These are phyloP conservation scores for Pseudochromis fuscus DNA, from an alignment of 2,797 vertebrate genomes.

Conservation along the genomic window DNA sequence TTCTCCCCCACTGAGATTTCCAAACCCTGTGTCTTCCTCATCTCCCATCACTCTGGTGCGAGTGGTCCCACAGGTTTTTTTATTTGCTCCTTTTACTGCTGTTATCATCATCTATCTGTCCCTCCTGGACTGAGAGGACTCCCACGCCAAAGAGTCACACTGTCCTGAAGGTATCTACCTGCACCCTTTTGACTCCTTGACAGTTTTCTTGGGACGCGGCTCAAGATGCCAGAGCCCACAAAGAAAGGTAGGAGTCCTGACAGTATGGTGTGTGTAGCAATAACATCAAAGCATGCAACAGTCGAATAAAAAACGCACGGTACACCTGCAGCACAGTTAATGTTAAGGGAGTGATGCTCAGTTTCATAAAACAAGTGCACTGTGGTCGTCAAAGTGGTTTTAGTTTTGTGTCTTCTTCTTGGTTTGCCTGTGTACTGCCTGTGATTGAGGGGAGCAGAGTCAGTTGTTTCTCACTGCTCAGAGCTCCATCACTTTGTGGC, in stretches of 20 bases:
- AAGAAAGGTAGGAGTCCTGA: conserved; percentile 88
- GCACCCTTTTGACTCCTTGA: conserved; percentile 57
- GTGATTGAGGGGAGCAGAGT: conserved; percentile 23
- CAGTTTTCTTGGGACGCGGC: conserved; percentile 81
- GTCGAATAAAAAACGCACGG: background rate
- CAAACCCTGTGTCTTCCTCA: conserved; percentile 69
- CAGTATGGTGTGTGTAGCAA: background rate
- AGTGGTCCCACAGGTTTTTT: conserved; percentile 64
- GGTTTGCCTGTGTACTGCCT: background rate
- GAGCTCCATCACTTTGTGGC: conserved; percentile 54
- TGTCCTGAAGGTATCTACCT: conserved; percentile 51
- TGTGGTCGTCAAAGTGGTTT: too few species aligned
- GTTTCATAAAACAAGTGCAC: too few species aligned
- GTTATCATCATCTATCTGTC: conserved; percentile 41
- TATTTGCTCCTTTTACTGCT: conserved; percentile 28
- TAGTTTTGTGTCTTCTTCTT: too few species aligned
- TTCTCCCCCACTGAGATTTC: conserved; percentile 81
- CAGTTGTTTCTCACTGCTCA: conserved; percentile 13
- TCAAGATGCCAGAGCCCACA: conserved; percentile 97
- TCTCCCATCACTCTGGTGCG: conserved; percentile 74
- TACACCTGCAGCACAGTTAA: too few species aligned
- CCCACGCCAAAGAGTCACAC: conserved; percentile 27
- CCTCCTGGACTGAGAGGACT: conserved; percentile 65
- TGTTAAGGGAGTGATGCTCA: too few species aligned
- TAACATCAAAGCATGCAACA: conserved; percentile 26